Base-by-base conservation (phyloP, 2,888 invertebrate genomes). In the Hoplodrina ambigua region DNA sequence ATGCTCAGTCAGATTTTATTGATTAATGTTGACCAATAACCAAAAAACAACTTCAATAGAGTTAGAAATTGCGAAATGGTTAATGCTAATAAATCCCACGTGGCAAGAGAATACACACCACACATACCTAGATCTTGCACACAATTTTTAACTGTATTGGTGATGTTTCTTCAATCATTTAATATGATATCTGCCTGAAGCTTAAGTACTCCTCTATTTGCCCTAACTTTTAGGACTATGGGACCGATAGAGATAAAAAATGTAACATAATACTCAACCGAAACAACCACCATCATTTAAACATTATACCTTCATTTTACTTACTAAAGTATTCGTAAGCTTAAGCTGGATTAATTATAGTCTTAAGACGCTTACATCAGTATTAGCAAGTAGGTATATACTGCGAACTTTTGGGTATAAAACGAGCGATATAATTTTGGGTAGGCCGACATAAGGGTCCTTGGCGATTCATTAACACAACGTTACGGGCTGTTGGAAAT, bases 291-390 rank as follows among this genome's bases (percentile, higher is more conserved):
- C 15, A 8, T n/a, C 49, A 37, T 65, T 46, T 17, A 52, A 69
- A 41, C 37, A 61, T 41, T 56, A 30, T n/a, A 33, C 30, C 53
- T 62, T 53, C 55, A 64, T 67, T 69, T 72, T 46, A 46, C 49
- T 49, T 46, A 41, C 41, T 55, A 60, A 73, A 69, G 72, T 70
- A 57, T 64, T 77, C 58, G 19, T 56, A 15, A 69, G 61, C 73
- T 59, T 67, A 67, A 72, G 71, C 57, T 70, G 64, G 68, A 81
- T 81, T 83, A 83, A 80, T 83, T 80, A 78, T 57, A 52, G 49
- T 63, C 61, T 70, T 80, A 78, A 67, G 80, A 69, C 63, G 75
- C 59, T 73, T 80, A 82, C 63, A 76, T 67, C 62, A 75, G 61
- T 64, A 61, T 61, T 57, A 53, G 57, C 62, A 20, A 66, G 58